Conservation (phyloP, 2,113 vertebrate species). For the Chaetorhynchus papuensis region DNA sequence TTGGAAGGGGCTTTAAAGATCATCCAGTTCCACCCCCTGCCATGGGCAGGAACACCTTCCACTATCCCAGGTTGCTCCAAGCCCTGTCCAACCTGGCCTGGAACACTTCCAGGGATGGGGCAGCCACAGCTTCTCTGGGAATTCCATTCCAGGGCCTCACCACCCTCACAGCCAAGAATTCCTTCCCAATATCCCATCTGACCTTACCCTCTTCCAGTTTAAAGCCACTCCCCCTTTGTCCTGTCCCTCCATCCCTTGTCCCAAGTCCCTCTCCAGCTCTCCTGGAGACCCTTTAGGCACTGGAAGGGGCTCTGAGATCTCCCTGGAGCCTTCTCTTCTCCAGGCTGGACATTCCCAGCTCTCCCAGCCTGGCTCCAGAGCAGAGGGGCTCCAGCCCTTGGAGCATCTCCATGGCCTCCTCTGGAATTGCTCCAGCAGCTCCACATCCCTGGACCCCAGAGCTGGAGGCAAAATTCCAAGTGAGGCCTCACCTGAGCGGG, state of each 20-base stretch:
- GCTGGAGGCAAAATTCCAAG: background rate
- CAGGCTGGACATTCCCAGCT: background rate
- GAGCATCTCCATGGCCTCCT: background rate
- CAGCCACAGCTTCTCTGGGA: background rate
- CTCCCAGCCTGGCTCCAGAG: background rate
- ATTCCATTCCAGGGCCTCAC: accelerated
- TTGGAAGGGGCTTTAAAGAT: background rate
- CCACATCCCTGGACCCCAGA: accelerated
- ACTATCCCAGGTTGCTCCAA: accelerated
- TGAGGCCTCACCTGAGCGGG: accelerated
- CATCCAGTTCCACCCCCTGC: accelerated
- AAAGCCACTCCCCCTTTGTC: background rate
- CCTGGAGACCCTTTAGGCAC: background rate
- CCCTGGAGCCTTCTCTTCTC: accelerated
- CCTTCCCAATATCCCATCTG: background rate
- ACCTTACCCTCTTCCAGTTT: accelerated
- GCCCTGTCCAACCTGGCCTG: accelerated
- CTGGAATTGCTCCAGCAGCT: accelerated
- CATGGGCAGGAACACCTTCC: background rate
- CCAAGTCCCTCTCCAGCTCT: background rate
- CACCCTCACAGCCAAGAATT: accelerated
- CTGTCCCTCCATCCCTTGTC: background rate
- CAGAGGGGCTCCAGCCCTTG: background rate
- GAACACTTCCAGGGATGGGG: background rate
- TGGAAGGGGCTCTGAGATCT: background rate